Percentiles rank a stretch among this genome's conserved stretches.
Evolutionary conservation across 2,888 invertebrate species (phyloP).

Genomic region (Trichopoda pennipes): DNA sequence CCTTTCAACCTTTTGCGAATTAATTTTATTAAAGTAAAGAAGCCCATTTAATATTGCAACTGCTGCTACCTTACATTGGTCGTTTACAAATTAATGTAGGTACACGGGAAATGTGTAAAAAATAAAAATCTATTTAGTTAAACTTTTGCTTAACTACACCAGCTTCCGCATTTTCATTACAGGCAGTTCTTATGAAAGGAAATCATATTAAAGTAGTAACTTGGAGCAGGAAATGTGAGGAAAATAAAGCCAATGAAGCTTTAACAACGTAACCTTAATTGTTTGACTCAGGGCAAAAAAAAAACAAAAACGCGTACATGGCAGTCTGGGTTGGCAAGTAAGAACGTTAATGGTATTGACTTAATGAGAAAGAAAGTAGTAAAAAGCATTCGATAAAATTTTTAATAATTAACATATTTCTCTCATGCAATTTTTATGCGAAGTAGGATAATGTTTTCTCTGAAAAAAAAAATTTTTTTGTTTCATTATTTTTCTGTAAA

Average conservation of each 20-base stretch:
- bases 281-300: not conserved
- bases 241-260: conserved; percentile 45
- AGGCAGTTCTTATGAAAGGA: conserved; percentile 4
- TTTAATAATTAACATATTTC: conserved; percentile 44
- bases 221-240: conserved; percentile 7
- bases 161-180: conserved; percentile 49
- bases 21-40: conserved; percentile 17
- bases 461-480: no score
- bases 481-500: not conserved
- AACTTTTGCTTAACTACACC: conserved; percentile 53
- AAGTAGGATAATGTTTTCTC: conserved; percentile 18
- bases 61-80: conserved; percentile 9
- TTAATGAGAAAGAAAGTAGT: not conserved
- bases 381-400: conserved; percentile 21
- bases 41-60: conserved; percentile 26
- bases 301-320: not conserved
- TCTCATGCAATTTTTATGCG: not conserved
- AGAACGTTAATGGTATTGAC: conserved; percentile 4
- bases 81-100: conserved; percentile 47
- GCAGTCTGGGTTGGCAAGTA: not conserved
- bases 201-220: conserved; percentile 9
- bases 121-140: conserved; percentile 39
- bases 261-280: conserved; percentile 50
- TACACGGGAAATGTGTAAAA: conserved; percentile 12
- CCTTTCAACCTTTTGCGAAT: not conserved